Conservation (phyloP, 2,797 vertebrate genomes). For the Enteromius paludinosus region DNA sequence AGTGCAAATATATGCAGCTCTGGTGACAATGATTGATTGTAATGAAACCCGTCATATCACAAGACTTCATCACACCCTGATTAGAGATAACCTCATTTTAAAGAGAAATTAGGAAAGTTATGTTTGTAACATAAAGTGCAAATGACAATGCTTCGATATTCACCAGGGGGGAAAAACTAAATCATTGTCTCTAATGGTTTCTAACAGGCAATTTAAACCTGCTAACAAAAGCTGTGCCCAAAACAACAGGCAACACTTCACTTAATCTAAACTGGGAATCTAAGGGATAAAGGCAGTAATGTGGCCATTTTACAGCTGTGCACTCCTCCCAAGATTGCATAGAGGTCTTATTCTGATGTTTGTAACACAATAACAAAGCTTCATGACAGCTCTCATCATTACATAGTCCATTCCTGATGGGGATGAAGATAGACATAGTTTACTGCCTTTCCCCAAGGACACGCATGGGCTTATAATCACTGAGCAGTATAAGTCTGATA, state of each 20-base stretch:
- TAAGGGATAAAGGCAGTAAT: slow-evolving; percentile 2
- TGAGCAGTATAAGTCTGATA: slow-evolving; percentile 15
- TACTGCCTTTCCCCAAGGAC: slow-evolving; percentile 1
- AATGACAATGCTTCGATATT: neutral
- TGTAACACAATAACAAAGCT: neutral
- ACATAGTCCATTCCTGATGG: neutral
- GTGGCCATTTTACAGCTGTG: slow-evolving; percentile 16
- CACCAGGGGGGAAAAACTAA: too few relatives aligned
- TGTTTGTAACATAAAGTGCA: neutral
- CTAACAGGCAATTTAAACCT: slow-evolving; percentile 13
- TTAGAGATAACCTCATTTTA: slow-evolving; percentile 18
- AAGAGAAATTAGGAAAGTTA: slow-evolving; percentile 3
- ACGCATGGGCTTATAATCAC: slow-evolving; percentile 8
- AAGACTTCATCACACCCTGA: slow-evolving; percentile 41
- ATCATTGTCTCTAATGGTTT: slow-evolving; percentile 11
- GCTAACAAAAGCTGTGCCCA: slow-evolving; percentile 22
- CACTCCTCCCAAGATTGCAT: neutral
- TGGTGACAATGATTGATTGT: slow-evolving; percentile 46
- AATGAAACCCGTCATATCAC: slow-evolving; percentile 16
- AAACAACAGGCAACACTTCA: slow-evolving; percentile 19
- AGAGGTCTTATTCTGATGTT: neutral
- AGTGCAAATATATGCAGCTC: slow-evolving; percentile 1
- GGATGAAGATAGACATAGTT: slow-evolving; percentile 2
- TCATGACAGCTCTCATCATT: slow-evolving; percentile 9
- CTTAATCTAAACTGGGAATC: slow-evolving; percentile 21